Conservation (phyloP, 2,113 vertebrate genomes). For the Chiloscyllium plagiosum region DNA sequence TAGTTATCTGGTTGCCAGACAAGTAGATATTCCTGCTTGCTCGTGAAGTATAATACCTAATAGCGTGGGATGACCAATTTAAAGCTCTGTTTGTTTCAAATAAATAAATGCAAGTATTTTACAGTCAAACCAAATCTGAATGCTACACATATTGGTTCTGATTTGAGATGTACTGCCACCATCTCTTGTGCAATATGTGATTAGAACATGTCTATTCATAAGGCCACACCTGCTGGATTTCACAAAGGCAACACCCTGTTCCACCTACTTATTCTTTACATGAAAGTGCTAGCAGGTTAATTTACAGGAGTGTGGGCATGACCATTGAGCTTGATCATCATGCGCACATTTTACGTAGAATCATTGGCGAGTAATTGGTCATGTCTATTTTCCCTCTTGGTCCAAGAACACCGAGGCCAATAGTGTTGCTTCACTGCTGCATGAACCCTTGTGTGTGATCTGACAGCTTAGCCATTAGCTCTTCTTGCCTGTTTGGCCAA, state of each 20-base stretch:
- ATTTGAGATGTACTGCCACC: not conserved
- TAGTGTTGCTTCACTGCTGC: not conserved
- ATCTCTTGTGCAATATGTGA: not conserved
- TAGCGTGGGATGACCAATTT: not conserved
- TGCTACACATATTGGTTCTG: not conserved
- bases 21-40: not conserved
- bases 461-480: too few species aligned
- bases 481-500: too few species aligned
- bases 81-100: not conserved
- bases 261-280: not conserved
- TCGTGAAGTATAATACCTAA: not conserved
- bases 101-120: not conserved
- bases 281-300: not conserved
- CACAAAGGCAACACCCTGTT: not conserved
- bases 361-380: not conserved
- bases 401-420: not conserved
- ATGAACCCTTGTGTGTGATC: not conserved
- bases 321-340: too few species aligned
- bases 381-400: not conserved
- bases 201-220: not conserved
- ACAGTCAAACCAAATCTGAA: not conserved
- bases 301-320: too few species aligned
- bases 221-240: not conserved
- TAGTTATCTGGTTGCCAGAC: not conserved
- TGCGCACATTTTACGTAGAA: not conserved